Evolutionary conservation across 2,888 invertebrate species (phyloP).

Genomic region (Dynastes maya): DNA sequence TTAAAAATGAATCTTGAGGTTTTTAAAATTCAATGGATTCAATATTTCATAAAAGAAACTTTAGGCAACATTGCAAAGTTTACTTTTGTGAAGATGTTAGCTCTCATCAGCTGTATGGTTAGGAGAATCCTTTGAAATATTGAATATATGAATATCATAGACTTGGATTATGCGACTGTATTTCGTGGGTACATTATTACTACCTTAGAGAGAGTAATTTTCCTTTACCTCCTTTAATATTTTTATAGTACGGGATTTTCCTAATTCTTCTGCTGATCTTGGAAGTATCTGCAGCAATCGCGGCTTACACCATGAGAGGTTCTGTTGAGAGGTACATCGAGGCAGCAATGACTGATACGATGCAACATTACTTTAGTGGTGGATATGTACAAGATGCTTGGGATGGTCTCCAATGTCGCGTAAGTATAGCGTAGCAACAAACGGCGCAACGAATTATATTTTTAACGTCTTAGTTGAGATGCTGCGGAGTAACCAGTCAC

Average conservation of each 20-base stretch:
- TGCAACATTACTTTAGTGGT: constrained; percentile 68
- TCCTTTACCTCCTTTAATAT: not conserved
- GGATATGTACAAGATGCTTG: constrained; percentile 70
- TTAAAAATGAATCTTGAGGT: too few relatives aligned
- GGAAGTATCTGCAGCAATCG: constrained; percentile 76
- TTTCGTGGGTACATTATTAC: too few relatives aligned
- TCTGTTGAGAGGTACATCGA: constrained; percentile 68
- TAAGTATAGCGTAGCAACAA: constrained; percentile 63
- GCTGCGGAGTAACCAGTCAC: constrained; percentile 67
- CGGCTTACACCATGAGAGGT: constrained; percentile 72
- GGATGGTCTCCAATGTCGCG: constrained; percentile 75
- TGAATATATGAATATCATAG: too few relatives aligned
- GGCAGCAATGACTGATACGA: constrained; percentile 71
- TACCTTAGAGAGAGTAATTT: not conserved
- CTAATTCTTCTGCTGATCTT: constrained; percentile 74
- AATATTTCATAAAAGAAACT: too few relatives aligned
- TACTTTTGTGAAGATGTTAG: too few relatives aligned
- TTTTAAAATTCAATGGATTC: too few relatives aligned
- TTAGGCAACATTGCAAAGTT: too few relatives aligned
- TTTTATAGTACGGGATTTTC: constrained; percentile 73
- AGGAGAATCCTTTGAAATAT: too few relatives aligned
- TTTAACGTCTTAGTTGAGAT: constrained; percentile 64
- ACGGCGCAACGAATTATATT: not conserved
- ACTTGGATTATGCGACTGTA: too few relatives aligned
- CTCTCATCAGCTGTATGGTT: too few relatives aligned